phyloP scores from a whole-genome alignment of 2,113 vertebrate genomes.

The Cynoglossus semilaevis region DNA sequence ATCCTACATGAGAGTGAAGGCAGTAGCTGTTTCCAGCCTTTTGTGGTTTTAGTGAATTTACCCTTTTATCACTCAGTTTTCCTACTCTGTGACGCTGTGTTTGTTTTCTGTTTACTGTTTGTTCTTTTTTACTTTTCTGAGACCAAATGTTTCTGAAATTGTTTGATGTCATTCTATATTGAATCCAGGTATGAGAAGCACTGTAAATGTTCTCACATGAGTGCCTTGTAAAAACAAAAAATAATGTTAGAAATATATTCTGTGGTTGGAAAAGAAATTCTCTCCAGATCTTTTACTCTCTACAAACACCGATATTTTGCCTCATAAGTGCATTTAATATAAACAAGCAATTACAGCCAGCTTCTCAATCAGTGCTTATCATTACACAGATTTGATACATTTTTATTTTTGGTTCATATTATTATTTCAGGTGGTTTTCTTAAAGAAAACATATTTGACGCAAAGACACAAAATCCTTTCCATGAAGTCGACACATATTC shows the following conservation, averaged over 20 bases:
- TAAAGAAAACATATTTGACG: slow-evolving; percentile 10
- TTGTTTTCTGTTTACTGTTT: slow-evolving; percentile 1
- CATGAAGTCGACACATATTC: slow-evolving; percentile 2
- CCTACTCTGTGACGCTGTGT: slow-evolving; percentile 46
- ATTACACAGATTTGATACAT: slow-evolving; percentile 7
- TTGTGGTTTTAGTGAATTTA: slow-evolving; percentile 29
- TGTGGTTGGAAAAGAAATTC: slow-evolving; percentile 22
- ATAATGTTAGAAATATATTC: slow-evolving; percentile 57
- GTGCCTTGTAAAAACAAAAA: slow-evolving; percentile 44
- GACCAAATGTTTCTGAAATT: slow-evolving; percentile 69
- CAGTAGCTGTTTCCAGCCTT: slow-evolving; percentile 10
- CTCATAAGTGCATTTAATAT: slow-evolving; percentile 50
- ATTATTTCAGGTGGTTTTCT: slow-evolving; percentile 4
- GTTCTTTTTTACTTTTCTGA: slow-evolving; percentile 37
- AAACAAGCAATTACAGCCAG: slow-evolving; percentile 34
- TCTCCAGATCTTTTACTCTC: slow-evolving; percentile 4
- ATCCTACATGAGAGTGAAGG: background rate
- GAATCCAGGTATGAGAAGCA: slow-evolving; percentile 47
- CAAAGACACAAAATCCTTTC: background rate
- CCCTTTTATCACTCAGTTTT: slow-evolving; percentile 18
- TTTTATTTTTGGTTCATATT: slow-evolving; percentile 2
- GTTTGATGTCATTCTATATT: slow-evolving; percentile 37
- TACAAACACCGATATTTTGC: slow-evolving; percentile 1
- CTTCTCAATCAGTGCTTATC: background rate
- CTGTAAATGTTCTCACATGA: slow-evolving; percentile 40